Evolutionary conservation across 2,888 invertebrate species (phyloP), one percentile per base, ranked within the genome.

Genomic region (Ypsolopha scabrella): DNA sequence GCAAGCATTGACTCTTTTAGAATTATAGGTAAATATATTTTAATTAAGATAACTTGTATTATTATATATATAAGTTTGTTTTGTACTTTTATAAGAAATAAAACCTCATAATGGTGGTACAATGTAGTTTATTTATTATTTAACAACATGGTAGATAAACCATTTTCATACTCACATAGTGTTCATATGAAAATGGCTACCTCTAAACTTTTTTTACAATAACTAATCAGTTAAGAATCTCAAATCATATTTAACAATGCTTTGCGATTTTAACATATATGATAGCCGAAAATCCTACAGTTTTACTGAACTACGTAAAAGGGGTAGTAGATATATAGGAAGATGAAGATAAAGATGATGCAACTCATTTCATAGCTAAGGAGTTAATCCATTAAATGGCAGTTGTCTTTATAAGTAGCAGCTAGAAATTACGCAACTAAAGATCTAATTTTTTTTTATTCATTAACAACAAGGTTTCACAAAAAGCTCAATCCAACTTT

Each of bases 51-150:
- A 39, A 39, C 33, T 24, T 45, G 1, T 24, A 45, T 45, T 45
- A n/a, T n/a, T n/a, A n/a, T n/a, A n/a, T n/a, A 24, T 45, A 49
- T 38, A 53, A 50, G 45, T 11, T 41, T 34, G 49, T 51, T 38
- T 51, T n/a, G 75, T 77, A 70, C 67, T 70, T 76, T 76, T 75
- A 80, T 76, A 77, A 41, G 35, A 75, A 80, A 80, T 79, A 75
- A 76, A 78, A 82, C 75, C 72, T 75, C 67, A 60, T 60, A 56
- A 64, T 80, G 88, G 90, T 89, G 90, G 89, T 90, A 90, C 89
- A 90, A 90, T 90, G 89, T 90, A 89, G 87, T 90, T 89, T 88
- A 87, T 87, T 85, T 83, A 87, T 86, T 86, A 87, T 86, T 87
- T 88, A 89, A 89, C 89, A 88, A 89, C 87, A 83, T 87, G 87